These are phyloP conservation scores for Oophaga pumilio DNA, from an alignment of 2,113 vertebrate genomes.

Conservation along the genomic window DNA sequence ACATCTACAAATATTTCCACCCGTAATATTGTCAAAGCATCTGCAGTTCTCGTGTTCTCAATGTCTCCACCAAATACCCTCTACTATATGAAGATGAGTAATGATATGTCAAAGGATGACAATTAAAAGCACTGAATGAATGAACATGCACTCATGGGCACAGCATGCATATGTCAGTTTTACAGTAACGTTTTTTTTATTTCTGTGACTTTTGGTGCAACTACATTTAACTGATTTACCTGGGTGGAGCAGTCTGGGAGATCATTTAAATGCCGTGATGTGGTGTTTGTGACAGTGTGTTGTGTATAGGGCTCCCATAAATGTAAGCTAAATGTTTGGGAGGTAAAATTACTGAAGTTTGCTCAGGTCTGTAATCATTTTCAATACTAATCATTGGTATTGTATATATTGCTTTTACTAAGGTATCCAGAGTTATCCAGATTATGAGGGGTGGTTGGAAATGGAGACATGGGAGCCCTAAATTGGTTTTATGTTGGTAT, in stretches of 20 bases:
- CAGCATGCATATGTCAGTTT: conserved; percentile 67
- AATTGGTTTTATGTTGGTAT: not conserved
- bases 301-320: conserved; percentile 11
- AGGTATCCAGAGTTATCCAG: not conserved
- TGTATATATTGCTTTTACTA: not conserved
- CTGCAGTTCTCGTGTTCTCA: conserved; percentile 2
- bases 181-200: conserved; percentile 57
- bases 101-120: conserved; percentile 20
- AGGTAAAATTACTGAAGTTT: not conserved
- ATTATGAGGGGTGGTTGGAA: not conserved
- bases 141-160: conserved; percentile 25
- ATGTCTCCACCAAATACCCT: not conserved
- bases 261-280: not conserved
- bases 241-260: not conserved
- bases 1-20: not conserved
- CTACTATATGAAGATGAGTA: not conserved
- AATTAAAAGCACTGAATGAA: conserved; percentile 9
- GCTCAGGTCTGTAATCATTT: not conserved
- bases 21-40: not conserved
- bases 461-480: conserved; percentile 12
- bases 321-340: not conserved
- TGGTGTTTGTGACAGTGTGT: not conserved
- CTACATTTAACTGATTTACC: conserved; percentile 16
- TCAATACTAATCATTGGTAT: not conserved
- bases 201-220: conserved; percentile 19